Base-by-base conservation (phyloP, 2,888 invertebrate genomes). In the Rhingia campestris region DNA sequence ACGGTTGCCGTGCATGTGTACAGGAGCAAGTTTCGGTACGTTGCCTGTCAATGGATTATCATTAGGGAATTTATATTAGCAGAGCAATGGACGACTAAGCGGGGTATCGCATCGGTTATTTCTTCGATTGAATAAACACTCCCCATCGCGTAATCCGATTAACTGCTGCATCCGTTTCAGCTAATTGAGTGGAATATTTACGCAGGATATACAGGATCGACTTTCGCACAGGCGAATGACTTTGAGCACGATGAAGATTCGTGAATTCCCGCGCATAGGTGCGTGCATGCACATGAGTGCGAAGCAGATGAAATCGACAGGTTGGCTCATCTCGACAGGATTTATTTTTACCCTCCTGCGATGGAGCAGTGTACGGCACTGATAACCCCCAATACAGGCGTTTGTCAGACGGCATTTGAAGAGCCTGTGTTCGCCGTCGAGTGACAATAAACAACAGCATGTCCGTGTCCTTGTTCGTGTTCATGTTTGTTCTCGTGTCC, bases 101-200 rank as follows among this genome's bases (percentile, higher is more conserved):
- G 6, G 39, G 10, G 41, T 51, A 54, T 70, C 59, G 59, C 70
- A 72, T 61, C 72, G 61, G 22, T 72, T 72, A 53, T 61, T 72
- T 35, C 59, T 51, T 72, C 72, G 61, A 61, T 51, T 66, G 66
- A 51, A 51, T 58, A 51, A 66, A 66, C 49, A 59, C 51, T 43
- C 61, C 47, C 35, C 37, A 22, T 33, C 9, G 22, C 22, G 33
- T 75, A 66, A 66, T 75, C 56, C 41, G 41, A 67, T 58, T 66
- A 66, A 33, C 39, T 58, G 43, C 58, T 58, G 74, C 66, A 66
- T 66, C 58, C 41, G 74, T 58, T 75, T 49, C 66, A 39, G 47
- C 56, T 75, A 66, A 66, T 75, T 51, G 66, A 49, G 58, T 66
- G 66, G 74, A 75, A 75, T 66, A 49, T 35, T 56, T 45, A 47